phyloP scores from a whole-genome alignment of 2,113 vertebrate genomes.

The Narcine bancroftii region DNA sequence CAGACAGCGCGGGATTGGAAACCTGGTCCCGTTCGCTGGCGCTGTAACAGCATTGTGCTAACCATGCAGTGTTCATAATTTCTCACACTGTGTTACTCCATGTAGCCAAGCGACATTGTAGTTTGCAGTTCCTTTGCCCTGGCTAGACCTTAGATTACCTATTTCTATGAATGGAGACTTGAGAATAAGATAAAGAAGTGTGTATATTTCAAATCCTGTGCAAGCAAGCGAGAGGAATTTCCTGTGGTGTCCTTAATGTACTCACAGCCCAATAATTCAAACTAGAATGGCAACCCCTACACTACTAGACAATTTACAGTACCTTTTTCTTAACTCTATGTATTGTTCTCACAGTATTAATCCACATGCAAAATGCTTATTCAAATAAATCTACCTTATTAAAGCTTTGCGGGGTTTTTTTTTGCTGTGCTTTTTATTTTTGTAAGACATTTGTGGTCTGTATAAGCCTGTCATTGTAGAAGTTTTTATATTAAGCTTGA shows the following conservation, averaged over 20 bases:
- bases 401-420: too few relatives aligned
- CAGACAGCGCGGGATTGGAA: too few relatives aligned
- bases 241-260: background rate
- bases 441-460: background rate
- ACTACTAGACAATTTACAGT: background rate
- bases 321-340: too few relatives aligned
- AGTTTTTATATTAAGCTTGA: too few relatives aligned
- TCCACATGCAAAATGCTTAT: background rate
- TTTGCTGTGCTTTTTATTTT: conserved; percentile 16
- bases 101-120: background rate
- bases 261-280: background rate
- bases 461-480: background rate
- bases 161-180: background rate
- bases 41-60: too few relatives aligned
- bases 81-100: too few relatives aligned
- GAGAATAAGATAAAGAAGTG: background rate
- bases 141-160: background rate
- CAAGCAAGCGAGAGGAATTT: background rate
- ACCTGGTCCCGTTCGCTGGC: too few relatives aligned
- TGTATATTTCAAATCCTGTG: background rate
- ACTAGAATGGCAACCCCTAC: background rate
- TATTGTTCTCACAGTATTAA: conserved; percentile 13
- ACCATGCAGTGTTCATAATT: too few relatives aligned
- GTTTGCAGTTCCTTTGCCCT: background rate
- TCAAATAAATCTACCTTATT: conserved; percentile 10